Conservation (phyloP, 2,888 invertebrate genomes). For the Agriotes lineatus region DNA sequence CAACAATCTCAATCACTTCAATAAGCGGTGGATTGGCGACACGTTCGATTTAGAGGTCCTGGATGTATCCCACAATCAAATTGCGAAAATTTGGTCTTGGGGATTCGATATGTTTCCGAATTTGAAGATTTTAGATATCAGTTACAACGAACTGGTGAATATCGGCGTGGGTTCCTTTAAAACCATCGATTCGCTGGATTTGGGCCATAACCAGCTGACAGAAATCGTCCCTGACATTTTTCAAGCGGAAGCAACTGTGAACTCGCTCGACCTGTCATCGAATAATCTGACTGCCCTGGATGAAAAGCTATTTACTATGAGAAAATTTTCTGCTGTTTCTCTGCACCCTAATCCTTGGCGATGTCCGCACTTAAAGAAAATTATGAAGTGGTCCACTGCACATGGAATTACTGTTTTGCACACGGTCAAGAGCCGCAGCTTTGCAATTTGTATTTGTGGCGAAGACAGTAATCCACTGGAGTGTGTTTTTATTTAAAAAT, state of each 20-base stretch:
- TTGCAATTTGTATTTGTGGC: slow-evolving; percentile 3
- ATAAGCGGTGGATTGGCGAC: neutral
- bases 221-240: neutral
- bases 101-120: slow-evolving; percentile 1
- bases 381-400: neutral
- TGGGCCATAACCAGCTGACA: neutral
- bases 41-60: neutral
- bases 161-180: slow-evolving; percentile 1
- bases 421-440: neutral
- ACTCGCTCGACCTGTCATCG: neutral
- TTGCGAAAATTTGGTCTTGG: neutral
- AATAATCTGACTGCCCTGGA: neutral
- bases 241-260: neutral
- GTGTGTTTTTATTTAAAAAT: neutral
- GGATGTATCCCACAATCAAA: slow-evolving; percentile 5
- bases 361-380: neutral
- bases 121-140: neutral
- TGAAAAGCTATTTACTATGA: neutral
- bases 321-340: neutral
- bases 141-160: neutral
- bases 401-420: slow-evolving; percentile 5
- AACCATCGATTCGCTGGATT: neutral
- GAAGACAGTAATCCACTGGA: neutral
- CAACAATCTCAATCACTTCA: neutral
- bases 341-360: slow-evolving; percentile 7